These are phyloP conservation scores for Pseudochirops cupreus DNA, from an alignment of 2,797 vertebrate species.

Conservation along the genomic window DNA sequence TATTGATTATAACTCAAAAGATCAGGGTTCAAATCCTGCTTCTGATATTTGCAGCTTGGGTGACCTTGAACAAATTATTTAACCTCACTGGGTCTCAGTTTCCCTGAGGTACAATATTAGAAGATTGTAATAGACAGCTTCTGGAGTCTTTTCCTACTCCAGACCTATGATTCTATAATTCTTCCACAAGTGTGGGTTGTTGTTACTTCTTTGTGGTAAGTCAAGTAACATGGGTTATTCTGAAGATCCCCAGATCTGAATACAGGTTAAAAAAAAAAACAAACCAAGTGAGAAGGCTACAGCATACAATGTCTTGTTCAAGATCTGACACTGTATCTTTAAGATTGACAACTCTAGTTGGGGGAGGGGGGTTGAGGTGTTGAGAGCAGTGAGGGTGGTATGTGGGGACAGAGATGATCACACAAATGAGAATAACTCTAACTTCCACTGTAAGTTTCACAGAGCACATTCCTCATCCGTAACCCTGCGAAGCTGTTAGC, in stretches of 20 bases:
- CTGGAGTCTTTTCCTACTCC: not conserved
- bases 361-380: not conserved
- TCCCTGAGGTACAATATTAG: not conserved
- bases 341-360: not conserved
- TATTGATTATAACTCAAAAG: not conserved
- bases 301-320: not conserved
- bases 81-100: not conserved
- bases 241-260: not conserved
- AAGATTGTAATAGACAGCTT: not conserved
- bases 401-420: not conserved
- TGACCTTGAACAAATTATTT: not conserved
- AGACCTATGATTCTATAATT: not conserved
- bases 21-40: not conserved
- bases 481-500: not conserved
- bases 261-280: not conserved
- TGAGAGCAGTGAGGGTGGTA: not conserved
- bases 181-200: not conserved
- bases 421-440: not conserved
- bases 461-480: not conserved
- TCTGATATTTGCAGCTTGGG: not conserved
- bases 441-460: not conserved
- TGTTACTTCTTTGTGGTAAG: not conserved
- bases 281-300: not conserved
- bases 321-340: not conserved
- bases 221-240: not conserved